Percentiles rank a stretch among this genome's conserved stretches.
Evolutionary conservation across 2,797 vertebrate genomes (phyloP).

Genomic region (Ctenosaura bakeri): DNA sequence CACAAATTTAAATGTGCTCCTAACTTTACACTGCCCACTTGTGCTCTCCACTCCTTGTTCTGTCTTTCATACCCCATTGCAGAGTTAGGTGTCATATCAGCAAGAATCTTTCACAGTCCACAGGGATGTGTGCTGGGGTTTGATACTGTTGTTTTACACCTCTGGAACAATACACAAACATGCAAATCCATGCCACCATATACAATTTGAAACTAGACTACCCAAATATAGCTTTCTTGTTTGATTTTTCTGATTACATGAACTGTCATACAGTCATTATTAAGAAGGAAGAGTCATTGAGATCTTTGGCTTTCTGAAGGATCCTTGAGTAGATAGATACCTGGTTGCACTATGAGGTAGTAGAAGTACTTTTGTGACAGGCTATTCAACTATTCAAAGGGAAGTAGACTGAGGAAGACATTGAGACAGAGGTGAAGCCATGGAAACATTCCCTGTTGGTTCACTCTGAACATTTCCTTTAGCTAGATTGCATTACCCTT

Average conservation of each 20-base stretch:
- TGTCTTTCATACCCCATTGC: background rate
- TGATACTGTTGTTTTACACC: background rate
- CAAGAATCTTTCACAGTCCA: background rate
- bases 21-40: too few relatives aligned
- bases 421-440: constrained; percentile 41
- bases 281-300: background rate
- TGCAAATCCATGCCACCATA: background rate
- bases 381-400: background rate
- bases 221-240: background rate
- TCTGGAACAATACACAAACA: background rate
- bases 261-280: background rate
- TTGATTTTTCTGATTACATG: background rate
- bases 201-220: background rate
- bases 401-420: constrained; percentile 2
- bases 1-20: background rate
- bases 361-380: constrained; percentile 8
- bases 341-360: background rate
- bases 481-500: background rate
- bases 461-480: background rate
- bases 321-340: too few relatives aligned
- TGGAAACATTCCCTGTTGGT: constrained; percentile 26
- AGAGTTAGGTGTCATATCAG: background rate
- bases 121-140: background rate
- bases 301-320: background rate
- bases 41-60: background rate